Evolutionary conservation across 2,888 invertebrate genomes (phyloP), one percentile per base, ranked within the genome.

Genomic region (Acleris literana): DNA sequence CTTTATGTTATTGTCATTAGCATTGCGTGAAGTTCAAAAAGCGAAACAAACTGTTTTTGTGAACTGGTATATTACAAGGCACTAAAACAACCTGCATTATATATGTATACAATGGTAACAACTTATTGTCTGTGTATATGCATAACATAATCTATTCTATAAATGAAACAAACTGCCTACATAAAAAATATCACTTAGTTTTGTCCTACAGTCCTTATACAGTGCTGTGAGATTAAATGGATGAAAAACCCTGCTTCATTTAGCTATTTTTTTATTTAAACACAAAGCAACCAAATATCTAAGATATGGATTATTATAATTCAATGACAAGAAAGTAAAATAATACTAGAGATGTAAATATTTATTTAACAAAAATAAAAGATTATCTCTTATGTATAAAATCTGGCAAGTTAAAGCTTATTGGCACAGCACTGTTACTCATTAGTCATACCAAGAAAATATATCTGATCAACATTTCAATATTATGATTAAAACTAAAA

Each of bases 21-120:
- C 29, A 29, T 29, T 6, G 29, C 13, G 33, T n/a, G n/a, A 44
- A 16, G n/a, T 46, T 17, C 4, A 16, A 5, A 62, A 53, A 57
- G 46, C 53, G 46, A 62, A 25, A 51, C 51, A 61, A 46, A 7
- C 44, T 39, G 46, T 53, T 22, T 43, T 53, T 46, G 48, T 66
- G 57, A 57, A 62, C n/a, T 53, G 57, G 46, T 66, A 48, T 66
- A 68, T 58, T 63, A 54, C 53, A 63, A 63, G 63, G 63, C 63
- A 68, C 63, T 62, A 43, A 62, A 55, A 66, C 56, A 51, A 60
- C 63, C 52, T 53, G 43, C 49, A 29, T 59, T n/a, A 39, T 13
- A 39, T 39, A 13, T 48, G 51, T 49, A 58, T 54, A 62, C 44
- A 63, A 53, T 44, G 43, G 18, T 51, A 44, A 49, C 39, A 49